Evolutionary conservation across 2,797 vertebrate genomes (phyloP).

Genomic region (Mallotus villosus): DNA sequence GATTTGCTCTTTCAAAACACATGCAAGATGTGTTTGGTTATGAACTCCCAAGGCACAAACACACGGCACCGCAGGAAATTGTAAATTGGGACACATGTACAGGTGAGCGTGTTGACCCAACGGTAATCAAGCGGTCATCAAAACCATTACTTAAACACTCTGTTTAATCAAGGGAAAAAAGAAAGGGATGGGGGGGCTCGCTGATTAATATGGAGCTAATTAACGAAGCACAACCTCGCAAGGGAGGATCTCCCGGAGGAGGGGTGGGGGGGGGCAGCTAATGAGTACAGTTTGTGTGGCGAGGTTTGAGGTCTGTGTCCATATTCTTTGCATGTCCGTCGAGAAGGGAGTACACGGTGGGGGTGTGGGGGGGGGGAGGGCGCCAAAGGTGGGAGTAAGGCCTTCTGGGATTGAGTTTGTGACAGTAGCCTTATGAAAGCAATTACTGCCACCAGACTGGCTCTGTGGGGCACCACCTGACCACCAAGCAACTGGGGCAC

Average conservation of each 20-base stretch:
- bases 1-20: too few relatives aligned
- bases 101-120: conserved; percentile 19
- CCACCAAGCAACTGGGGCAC: conserved; percentile 5
- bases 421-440: conserved; percentile 34
- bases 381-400: background rate
- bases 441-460: conserved; percentile 37
- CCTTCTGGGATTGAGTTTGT: conserved; percentile 8
- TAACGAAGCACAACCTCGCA: conserved; percentile 39
- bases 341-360: background rate
- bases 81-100: conserved; percentile 28
- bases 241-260: conserved; percentile 28
- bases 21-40: background rate
- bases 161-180: conserved; percentile 39
- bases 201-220: conserved; percentile 56
- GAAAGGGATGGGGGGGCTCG: conserved; percentile 22
- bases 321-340: conserved; percentile 1
- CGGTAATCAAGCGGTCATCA: conserved; percentile 52
- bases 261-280: conserved; percentile 12
- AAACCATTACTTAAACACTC: conserved; percentile 49
- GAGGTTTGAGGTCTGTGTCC: background rate
- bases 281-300: conserved; percentile 35
- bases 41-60: background rate
- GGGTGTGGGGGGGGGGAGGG: background rate
- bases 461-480: conserved; percentile 11
- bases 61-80: conserved; percentile 19